These are phyloP conservation scores for Gadopsis bispinosus DNA, from an alignment of 2,797 vertebrate species.

Conservation along the genomic window DNA sequence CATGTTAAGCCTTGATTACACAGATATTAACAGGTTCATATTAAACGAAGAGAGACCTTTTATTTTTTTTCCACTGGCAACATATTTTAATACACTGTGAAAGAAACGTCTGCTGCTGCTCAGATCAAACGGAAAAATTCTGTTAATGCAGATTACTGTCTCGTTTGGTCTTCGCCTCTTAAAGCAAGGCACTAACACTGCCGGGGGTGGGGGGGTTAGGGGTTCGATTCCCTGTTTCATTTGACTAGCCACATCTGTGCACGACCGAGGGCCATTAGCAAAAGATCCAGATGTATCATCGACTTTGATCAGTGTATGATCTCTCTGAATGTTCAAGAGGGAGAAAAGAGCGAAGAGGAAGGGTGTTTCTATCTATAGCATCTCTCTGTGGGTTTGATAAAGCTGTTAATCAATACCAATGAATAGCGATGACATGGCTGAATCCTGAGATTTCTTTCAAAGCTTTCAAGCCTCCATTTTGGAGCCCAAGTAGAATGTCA, in stretches of 20 bases:
- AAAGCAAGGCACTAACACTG: not conserved
- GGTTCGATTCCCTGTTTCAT: not conserved
- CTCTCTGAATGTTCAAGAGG: not conserved
- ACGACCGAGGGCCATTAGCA: not conserved
- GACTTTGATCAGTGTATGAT: slow-evolving; percentile 12
- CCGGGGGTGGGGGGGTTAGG: not conserved
- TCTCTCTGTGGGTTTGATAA: not conserved
- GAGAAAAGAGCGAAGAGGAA: not conserved
- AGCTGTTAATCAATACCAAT: not conserved
- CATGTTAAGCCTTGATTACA: slow-evolving; percentile 59
- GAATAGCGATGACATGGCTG: not conserved
- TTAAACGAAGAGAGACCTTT: slow-evolving; percentile 14
- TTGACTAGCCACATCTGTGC: not conserved
- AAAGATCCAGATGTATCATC: not conserved
- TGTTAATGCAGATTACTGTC: not conserved
- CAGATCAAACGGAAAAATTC: slow-evolving; percentile 10
- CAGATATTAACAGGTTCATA: slow-evolving; percentile 61
- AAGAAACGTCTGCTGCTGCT: slow-evolving; percentile 36
- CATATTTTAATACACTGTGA: slow-evolving; percentile 3
- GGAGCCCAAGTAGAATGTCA: not conserved
- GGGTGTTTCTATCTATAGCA: not conserved
- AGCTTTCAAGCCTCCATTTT: not conserved
- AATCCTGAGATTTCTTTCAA: not conserved
- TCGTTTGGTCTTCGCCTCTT: too few species aligned
- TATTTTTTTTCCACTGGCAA: not conserved